Conservation (phyloP, 2,888 invertebrate genomes). For the Neuroscelio doddi region DNA sequence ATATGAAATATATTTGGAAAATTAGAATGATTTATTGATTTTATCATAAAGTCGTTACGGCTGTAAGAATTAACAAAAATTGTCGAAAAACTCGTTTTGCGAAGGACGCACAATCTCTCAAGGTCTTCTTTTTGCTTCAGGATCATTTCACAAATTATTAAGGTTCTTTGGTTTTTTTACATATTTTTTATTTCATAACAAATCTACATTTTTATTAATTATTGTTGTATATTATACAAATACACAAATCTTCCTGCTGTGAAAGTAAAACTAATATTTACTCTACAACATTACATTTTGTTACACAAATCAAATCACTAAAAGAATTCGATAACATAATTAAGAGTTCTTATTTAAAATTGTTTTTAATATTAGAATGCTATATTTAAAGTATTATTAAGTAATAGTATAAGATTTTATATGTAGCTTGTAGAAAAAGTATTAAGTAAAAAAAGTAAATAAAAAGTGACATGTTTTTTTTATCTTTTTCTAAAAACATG, state of each 20-base stretch:
- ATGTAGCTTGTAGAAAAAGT: no score
- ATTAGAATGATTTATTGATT: conserved; percentile 32
- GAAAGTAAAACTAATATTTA: no score
- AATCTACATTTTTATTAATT: background rate
- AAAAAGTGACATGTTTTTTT: background rate
- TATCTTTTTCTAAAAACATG: background rate
- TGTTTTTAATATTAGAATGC: no score
- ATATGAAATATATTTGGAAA: no score
- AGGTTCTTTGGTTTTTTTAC: conserved; percentile 11
- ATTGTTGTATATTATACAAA: no score
- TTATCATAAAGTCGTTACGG: conserved; percentile 33
- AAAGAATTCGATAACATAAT: no score
- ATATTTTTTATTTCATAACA: background rate
- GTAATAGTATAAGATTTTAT: no score
- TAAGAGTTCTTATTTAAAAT: no score
- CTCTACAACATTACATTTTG: no score
- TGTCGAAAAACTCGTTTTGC: conserved; percentile 33
- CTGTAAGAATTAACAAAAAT: conserved; percentile 30
- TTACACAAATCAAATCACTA: no score
- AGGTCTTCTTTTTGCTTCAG: conserved; percentile 26
- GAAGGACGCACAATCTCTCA: conserved; percentile 24
- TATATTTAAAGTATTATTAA: no score
- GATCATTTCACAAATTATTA: conserved; percentile 25
- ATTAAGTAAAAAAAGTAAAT: background rate
- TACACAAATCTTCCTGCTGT: no score